Percentiles rank a stretch among this genome's conserved stretches.
These are phyloP conservation scores for Chydorus sphaericus DNA, from an alignment of 2,888 invertebrate genomes.

Conservation along the genomic window DNA sequence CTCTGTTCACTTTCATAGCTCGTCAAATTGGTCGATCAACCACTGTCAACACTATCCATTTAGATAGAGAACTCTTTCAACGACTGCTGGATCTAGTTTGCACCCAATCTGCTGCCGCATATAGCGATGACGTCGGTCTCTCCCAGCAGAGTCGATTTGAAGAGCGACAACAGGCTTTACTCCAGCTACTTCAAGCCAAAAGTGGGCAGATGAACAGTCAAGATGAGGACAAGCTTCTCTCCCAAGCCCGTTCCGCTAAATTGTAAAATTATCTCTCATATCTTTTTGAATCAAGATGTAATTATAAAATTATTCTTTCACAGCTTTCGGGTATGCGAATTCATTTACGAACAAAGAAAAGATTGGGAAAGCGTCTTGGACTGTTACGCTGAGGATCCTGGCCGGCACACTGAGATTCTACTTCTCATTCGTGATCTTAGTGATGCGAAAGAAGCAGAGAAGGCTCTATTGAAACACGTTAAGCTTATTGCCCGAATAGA, in stretches of 20 bases:
- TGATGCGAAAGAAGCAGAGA: background rate
- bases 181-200: conserved; percentile 49
- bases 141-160: conserved; percentile 30
- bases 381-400: conserved; percentile 36
- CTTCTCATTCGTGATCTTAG: background rate
- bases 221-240: conserved; percentile 36
- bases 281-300: background rate
- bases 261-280: conserved; percentile 35
- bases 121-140: background rate
- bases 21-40: conserved; percentile 38
- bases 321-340: conserved; percentile 53
- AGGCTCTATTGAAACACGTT: background rate
- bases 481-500: background rate
- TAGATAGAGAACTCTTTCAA: conserved; percentile 5
- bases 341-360: conserved; percentile 44
- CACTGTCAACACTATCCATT: conserved; percentile 30
- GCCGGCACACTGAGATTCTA: conserved; percentile 1
- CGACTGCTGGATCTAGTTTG: conserved; percentile 10
- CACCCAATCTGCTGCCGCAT: background rate
- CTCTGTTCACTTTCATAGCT: conserved; percentile 47
- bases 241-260: conserved; percentile 45
- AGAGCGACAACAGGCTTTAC: conserved; percentile 56
- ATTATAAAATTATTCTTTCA: conserved; percentile 4
- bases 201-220: conserved; percentile 35
- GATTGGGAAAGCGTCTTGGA: conserved; percentile 47